These are phyloP conservation scores for Ypsolopha sequella DNA, from an alignment of 2,888 invertebrate species.

Conservation along the genomic window DNA sequence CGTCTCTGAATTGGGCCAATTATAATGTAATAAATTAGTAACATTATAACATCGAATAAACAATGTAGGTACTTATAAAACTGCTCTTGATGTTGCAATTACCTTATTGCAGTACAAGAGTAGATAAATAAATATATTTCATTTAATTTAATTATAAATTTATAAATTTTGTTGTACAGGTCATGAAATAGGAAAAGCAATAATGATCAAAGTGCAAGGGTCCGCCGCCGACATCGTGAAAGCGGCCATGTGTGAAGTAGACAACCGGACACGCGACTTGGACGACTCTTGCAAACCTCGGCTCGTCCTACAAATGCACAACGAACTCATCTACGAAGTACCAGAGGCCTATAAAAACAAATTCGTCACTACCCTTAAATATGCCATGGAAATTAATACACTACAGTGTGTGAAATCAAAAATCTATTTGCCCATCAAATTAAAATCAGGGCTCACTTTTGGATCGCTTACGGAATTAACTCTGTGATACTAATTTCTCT, in stretches of 20 bases:
- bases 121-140: no score
- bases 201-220: slow-evolving; percentile 96
- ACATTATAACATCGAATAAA: no score
- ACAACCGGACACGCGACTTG: slow-evolving; percentile 64
- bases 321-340: slow-evolving; percentile 96
- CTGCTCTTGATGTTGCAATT: no score
- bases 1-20: no score
- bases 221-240: slow-evolving; percentile 97
- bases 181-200: slow-evolving; percentile 94
- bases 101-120: no score
- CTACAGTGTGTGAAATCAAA: slow-evolving; percentile 62
- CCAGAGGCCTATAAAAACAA: slow-evolving; percentile 63
- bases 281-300: slow-evolving; percentile 55
- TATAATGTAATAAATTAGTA: no score
- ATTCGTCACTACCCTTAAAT: slow-evolving; percentile 75
- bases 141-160: no score
- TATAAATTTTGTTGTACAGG: slow-evolving; percentile 43
- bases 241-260: slow-evolving; percentile 86
- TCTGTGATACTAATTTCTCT: background rate
- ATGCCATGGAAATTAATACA: slow-evolving; percentile 82
- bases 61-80: no score
- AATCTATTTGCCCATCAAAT: slow-evolving; percentile 90
- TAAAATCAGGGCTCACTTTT: slow-evolving; percentile 88
- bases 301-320: slow-evolving; percentile 93
- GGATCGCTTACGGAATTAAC: slow-evolving; percentile 60